Evolutionary conservation across 2,888 invertebrate species (phyloP).

Genomic region (Leptopilina drosophilae): DNA sequence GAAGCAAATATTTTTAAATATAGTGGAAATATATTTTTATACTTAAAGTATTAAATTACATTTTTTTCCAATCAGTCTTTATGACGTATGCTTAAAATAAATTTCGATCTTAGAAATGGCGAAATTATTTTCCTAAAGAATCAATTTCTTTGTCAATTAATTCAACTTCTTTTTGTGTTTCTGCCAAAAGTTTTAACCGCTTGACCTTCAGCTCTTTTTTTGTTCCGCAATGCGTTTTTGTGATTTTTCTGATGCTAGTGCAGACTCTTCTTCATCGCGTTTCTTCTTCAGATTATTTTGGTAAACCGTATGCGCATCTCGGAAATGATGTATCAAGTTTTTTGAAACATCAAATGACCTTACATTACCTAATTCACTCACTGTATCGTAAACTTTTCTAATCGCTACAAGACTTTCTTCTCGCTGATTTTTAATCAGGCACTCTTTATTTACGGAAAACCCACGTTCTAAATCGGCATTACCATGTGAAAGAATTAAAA

Average conservation of each 20-base stretch:
- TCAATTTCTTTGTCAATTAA: neutral
- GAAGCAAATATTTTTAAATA: too few species aligned
- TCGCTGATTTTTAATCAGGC: slow-evolving; percentile 54
- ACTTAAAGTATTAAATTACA: neutral
- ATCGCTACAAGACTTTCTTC: slow-evolving; percentile 53
- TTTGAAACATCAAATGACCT: neutral
- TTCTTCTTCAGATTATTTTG: neutral
- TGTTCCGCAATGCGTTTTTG: neutral
- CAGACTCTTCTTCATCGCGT: neutral
- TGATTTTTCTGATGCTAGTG: slow-evolving; percentile 77
- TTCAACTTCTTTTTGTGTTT: slow-evolving; percentile 11
- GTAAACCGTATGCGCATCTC: slow-evolving; percentile 13
- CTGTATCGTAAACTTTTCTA: slow-evolving; percentile 54
- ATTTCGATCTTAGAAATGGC: neutral
- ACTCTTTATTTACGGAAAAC: slow-evolving; percentile 44
- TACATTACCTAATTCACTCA: slow-evolving; percentile 20
- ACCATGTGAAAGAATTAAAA: slow-evolving; percentile 30
- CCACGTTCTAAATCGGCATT: slow-evolving; percentile 37
- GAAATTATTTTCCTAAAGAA: neutral
- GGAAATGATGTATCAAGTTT: slow-evolving; percentile 27
- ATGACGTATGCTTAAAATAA: neutral
- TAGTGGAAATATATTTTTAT: neutral
- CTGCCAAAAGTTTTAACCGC: slow-evolving; percentile 9
- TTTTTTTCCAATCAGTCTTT: neutral
- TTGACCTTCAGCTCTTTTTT: slow-evolving; percentile 18